Percentiles rank a stretch among this genome's conserved stretches.
phyloP scores from a whole-genome alignment of 2,797 vertebrate species.

The Malacoraja senta region DNA sequence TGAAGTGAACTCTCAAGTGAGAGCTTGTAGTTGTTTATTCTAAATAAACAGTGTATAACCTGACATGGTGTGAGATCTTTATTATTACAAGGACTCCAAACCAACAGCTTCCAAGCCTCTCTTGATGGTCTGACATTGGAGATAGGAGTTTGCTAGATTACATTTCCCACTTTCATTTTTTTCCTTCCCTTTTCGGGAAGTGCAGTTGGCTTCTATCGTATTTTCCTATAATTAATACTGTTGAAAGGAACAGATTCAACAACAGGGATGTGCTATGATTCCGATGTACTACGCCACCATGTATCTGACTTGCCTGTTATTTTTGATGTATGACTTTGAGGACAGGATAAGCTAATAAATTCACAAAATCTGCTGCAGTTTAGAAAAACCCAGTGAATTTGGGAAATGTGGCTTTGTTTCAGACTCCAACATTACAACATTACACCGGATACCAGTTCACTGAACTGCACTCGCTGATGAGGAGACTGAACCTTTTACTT shows the following conservation, averaged over 20 bases:
- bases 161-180: neutral
- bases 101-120: neutral
- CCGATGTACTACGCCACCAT: neutral
- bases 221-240: neutral
- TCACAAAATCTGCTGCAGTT: neutral
- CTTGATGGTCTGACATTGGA: neutral
- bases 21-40: too few species aligned
- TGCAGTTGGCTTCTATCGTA: neutral
- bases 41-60: too few species aligned
- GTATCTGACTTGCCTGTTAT: neutral
- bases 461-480: conserved; percentile 66
- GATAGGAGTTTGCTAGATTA: neutral
- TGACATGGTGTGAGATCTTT: too few species aligned
- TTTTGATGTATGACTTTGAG: neutral
- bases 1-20: too few species aligned
- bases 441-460: conserved; percentile 68
- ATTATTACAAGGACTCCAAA: too few species aligned
- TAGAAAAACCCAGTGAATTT: neutral
- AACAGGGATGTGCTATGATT: neutral
- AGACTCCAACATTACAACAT: conserved; percentile 67
- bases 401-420: conserved; percentile 30
- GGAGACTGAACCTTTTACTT: conserved; percentile 66
- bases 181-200: neutral
- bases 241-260: too few species aligned
- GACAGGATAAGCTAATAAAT: neutral